These are phyloP conservation scores for Xiphias gladius DNA, from an alignment of 2,113 vertebrate genomes.

Conservation along the genomic window DNA sequence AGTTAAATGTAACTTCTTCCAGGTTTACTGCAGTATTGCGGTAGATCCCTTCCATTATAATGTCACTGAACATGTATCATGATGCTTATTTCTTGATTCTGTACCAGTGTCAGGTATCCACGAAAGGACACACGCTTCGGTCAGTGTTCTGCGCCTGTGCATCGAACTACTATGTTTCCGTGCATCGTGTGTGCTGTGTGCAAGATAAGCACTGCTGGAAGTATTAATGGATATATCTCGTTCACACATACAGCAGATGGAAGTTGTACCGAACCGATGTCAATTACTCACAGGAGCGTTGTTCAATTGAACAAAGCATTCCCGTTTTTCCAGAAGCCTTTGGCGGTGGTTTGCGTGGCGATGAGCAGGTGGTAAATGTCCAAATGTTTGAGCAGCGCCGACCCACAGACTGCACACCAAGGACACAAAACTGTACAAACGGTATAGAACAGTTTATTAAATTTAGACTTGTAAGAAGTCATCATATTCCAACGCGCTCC, in stretches of 20 bases:
- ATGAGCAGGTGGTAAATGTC: neutral
- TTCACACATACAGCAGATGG: too few species aligned
- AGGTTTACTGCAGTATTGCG: neutral
- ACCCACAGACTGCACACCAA: conserved; percentile 60
- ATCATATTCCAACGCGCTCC: conserved; percentile 93
- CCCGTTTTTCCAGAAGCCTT: too few species aligned
- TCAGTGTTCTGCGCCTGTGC: neutral
- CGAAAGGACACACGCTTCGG: neutral
- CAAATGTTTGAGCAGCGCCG: neutral
- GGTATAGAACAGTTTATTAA: conserved; percentile 95
- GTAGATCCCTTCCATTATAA: neutral
- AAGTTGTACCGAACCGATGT: too few species aligned
- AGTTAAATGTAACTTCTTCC: neutral
- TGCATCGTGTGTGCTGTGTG: neutral
- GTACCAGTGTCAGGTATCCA: neutral
- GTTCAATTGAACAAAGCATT: too few species aligned
- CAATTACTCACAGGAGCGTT: too few species aligned
- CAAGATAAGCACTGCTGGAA: neutral
- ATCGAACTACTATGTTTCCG: neutral
- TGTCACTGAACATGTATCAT: too few species aligned
- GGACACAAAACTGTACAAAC: conserved; percentile 77
- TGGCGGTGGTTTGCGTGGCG: too few species aligned
- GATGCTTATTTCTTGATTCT: neutral
- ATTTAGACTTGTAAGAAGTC: conserved; percentile 99
- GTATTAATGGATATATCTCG: neutral